Base-by-base conservation (phyloP, 2,113 vertebrate genomes). In the Eurystomus gularis region DNA sequence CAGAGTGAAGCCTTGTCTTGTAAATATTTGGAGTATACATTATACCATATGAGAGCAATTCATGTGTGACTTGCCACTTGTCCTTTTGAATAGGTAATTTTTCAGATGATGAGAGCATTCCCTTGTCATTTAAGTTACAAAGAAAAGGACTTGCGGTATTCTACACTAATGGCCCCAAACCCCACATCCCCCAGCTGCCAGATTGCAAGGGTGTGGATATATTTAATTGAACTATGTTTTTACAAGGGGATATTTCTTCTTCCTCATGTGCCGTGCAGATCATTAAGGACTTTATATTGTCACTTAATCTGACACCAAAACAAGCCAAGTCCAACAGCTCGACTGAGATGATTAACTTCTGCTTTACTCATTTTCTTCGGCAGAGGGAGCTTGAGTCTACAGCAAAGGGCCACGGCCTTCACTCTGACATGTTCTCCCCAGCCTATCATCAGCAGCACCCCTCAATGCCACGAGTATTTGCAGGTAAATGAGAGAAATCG, bases 341-440 rank as follows among this genome's bases (percentile, higher is more conserved):
- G 33, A 6, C 16, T 35, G 1, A 9, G 28, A 60, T 2, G 31
- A 24, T 58, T 54, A 42, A 87, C 40, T 85, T 86, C 80, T 80
- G 86, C 0, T 92, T 90, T 95, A 71, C 86, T 83, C 24, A 23
- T 48, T 96, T 94, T 77, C 68, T 84, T 97, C 97, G 85, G 96
- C 80, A 97, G 97, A 96, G 97, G 97, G 97, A 96, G 96, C 96
- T 92, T 97, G 60, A 97, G 96, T 76, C 97, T 97, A 86, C 64
- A 82, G 76, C 69, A 96, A 95, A 81, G 49, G 88, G 46, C 17
- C 1, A 1, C 25, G 4, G 19, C 28, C 25, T 61, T 20, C 20
- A 1, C 64, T 33, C 28, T 78, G 60, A 37, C 15, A 7, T 0
- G 46, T 21, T 62, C n/a, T 71, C n/a, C 54, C 20, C 76, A 40